Base-by-base conservation (phyloP, 2,888 invertebrate genomes). In the Cepaea hortensis region DNA sequence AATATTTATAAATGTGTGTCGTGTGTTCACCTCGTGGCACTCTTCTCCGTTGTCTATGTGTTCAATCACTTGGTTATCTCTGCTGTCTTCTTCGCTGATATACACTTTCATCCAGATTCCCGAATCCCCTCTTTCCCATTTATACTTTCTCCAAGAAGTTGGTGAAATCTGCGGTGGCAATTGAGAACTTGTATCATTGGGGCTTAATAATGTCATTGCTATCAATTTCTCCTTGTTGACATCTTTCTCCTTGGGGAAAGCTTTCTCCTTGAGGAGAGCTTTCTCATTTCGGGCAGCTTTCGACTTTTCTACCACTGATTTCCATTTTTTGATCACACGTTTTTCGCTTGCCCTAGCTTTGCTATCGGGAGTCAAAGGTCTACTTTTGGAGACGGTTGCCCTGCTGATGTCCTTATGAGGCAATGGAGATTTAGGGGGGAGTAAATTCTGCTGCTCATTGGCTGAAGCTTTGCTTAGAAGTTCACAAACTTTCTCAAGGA, bases 101-200 rank as follows among this genome's bases (percentile, higher is more conserved):
- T 86, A 90, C 11, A 87, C 80, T 73, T 90, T 90, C 77, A 82
- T 87, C 90, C 90, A 90, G n/a, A 89, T 88, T 3, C 88, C 90
- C 4, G 88, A 85, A n/a, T 90, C 89, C 5, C 70, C 85, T 23
- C 87, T 80, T 15, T 86, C 89, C 89, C 89, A 90, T 80, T 86
- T 87, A 80, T 89, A 90, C 68, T 85, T 90, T 13, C 87, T 75
- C 65, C 77, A 86, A 18, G 88, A 88, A 15, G 87, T 86, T 20
- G 88, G 89, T 35, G 90, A 88, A 18, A 87, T 75, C 0, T 86
- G 85, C 3, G 35, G 79, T 6, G 80, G 75, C 15, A 80, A 65
- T 72, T 65, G 7, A 9, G 87, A 68, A 4, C n/a, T 75, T 15
- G 65, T 61, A 23, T 80, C 70, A 50, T 73, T 79, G 4, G 50